Conservation (phyloP, 2,113 vertebrate species). For the Tamias sibiricus region DNA sequence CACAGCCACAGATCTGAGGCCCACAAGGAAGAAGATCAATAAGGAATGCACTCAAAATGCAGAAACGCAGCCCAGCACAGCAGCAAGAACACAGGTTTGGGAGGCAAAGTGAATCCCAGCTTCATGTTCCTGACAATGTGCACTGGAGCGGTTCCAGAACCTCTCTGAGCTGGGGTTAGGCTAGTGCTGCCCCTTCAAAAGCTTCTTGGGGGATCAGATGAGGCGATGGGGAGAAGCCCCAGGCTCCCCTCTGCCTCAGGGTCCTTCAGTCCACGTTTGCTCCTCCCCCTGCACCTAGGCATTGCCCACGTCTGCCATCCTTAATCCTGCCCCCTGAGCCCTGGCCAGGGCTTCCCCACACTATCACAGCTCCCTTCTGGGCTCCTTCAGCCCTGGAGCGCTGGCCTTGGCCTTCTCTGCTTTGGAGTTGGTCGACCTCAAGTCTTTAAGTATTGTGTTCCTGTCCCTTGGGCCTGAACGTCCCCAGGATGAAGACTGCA, state of each 20-base stretch:
- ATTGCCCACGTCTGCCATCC: neutral
- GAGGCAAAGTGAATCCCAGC: neutral
- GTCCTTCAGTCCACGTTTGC: too few relatives aligned
- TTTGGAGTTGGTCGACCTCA: neutral
- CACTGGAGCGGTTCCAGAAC: rapidly evolving
- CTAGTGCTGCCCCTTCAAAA: neutral
- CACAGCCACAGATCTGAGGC: neutral
- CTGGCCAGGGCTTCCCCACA: rapidly evolving
- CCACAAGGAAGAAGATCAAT: neutral
- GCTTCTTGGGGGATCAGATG: neutral
- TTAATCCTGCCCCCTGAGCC: too few relatives aligned
- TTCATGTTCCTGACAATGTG: rapidly evolving
- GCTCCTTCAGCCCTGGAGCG: neutral
- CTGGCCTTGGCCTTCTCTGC: neutral
- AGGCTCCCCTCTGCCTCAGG: rapidly evolving
- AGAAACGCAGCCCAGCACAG: neutral
- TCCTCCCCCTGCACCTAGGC: neutral
- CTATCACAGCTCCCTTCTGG: rapidly evolving
- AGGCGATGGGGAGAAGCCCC: neutral
- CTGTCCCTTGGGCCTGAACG: neutral
- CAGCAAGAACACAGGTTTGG: neutral
- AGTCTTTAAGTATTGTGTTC: neutral
- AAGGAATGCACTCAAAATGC: rapidly evolving
- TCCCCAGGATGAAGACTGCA: neutral
- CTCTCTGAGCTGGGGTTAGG: neutral